These are phyloP conservation scores for Sminthurinus aureus DNA, from an alignment of 2,888 invertebrate species.

Conservation along the genomic window DNA sequence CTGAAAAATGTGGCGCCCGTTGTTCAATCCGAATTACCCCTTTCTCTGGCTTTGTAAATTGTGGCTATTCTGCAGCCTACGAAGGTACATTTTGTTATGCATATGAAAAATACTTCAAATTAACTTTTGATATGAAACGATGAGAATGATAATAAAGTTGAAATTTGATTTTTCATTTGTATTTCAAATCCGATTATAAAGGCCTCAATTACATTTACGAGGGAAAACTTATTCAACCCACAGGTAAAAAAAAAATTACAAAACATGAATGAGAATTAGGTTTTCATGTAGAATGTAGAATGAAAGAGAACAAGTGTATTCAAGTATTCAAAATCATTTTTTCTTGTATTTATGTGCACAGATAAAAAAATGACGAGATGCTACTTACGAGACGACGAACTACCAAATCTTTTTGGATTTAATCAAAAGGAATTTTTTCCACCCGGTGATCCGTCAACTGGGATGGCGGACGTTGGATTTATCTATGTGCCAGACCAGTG, in stretches of 20 bases:
- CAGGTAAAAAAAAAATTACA: too few species aligned
- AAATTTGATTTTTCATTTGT: too few species aligned
- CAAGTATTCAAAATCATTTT: background rate
- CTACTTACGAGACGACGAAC: slow-evolving; percentile 34
- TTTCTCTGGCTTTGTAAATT: slow-evolving; percentile 48
- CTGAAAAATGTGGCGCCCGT: slow-evolving; percentile 51
- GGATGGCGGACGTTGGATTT: slow-evolving; percentile 48
- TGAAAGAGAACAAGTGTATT: background rate
- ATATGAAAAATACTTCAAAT: too few species aligned
- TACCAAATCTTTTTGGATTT: slow-evolving; percentile 42
- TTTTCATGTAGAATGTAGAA: background rate
- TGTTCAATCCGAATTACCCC: slow-evolving; percentile 31
- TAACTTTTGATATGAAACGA: too few species aligned
- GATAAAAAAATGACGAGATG: slow-evolving; percentile 23
- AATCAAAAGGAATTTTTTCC: slow-evolving; percentile 51
- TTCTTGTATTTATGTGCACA: background rate
- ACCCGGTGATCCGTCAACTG: slow-evolving; percentile 41
- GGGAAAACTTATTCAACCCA: slow-evolving; percentile 42
- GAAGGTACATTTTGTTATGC: too few species aligned
- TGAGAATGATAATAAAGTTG: too few species aligned
- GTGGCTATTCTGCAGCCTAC: slow-evolving; percentile 50
- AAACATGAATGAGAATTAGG: too few species aligned
- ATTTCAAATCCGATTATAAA: too few species aligned
- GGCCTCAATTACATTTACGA: slow-evolving; percentile 51
- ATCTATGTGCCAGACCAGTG: slow-evolving; percentile 49